These are phyloP conservation scores for Euphydryas editha DNA, from an alignment of 2,888 invertebrate species.

Conservation along the genomic window DNA sequence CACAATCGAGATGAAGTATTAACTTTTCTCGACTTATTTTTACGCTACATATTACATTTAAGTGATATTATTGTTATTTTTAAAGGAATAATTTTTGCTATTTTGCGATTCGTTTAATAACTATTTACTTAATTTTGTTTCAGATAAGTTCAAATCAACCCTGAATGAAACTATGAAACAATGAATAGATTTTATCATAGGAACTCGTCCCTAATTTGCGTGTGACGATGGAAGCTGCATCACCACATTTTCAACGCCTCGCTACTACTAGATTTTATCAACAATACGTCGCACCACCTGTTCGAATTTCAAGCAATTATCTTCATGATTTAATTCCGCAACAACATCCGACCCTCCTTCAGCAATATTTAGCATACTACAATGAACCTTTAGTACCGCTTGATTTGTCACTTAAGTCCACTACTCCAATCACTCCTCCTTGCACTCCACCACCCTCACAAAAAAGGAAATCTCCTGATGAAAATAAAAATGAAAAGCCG, in stretches of 20 bases:
- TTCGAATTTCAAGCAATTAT: constrained; percentile 70
- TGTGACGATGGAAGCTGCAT: constrained; percentile 71
- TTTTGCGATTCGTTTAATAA: no score
- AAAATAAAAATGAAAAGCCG: constrained; percentile 65
- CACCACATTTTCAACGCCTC: constrained; percentile 73
- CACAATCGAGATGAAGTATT: constrained; percentile 53
- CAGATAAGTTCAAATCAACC: constrained; percentile 46
- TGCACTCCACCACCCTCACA: constrained; percentile 88
- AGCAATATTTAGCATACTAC: constrained; percentile 84
- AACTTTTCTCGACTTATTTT: constrained; percentile 32
- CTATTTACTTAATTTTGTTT: constrained; percentile 48
- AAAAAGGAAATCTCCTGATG: constrained; percentile 72
- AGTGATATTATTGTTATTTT: neutral
- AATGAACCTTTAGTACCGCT: constrained; percentile 86
- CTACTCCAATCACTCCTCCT: constrained; percentile 89
- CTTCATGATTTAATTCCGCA: constrained; percentile 75
- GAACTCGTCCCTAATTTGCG: constrained; percentile 7
- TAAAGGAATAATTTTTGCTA: neutral
- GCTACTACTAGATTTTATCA: constrained; percentile 73
- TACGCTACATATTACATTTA: neutral
- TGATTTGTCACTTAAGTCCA: constrained; percentile 90
- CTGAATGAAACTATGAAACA: constrained; percentile 24
- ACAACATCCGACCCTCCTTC: constrained; percentile 75
- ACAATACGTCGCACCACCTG: constrained; percentile 71
- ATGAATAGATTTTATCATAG: constrained; percentile 21